A percentile compares a stretch with the other conserved stretches of the same genome.
phyloP scores from a whole-genome alignment of 2,113 vertebrate species.

The Zapornia atra region DNA sequence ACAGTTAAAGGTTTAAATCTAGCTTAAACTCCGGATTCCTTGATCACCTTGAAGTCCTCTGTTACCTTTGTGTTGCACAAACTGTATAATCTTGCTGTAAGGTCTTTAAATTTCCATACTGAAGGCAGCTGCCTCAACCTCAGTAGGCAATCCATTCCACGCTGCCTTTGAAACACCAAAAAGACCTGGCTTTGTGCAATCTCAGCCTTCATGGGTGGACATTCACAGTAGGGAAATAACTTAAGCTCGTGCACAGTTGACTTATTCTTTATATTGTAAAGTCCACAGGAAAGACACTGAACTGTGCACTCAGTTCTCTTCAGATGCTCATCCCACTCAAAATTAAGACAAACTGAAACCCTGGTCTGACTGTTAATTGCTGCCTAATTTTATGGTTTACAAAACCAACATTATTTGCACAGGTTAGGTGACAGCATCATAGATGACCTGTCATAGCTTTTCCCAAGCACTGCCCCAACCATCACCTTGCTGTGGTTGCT shows the following conservation, averaged over 20 bases:
- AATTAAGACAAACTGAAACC: neutral
- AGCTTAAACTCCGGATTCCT: neutral
- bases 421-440: neutral
- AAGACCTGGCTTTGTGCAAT: neutral
- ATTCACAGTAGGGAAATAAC: neutral
- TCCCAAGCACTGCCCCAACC: neutral
- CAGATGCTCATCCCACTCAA: neutral
- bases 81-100: constrained; percentile 20
- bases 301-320: fast-evolving
- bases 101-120: constrained; percentile 8
- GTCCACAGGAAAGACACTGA: neutral
- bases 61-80: neutral
- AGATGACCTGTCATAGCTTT: neutral
- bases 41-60: constrained; percentile 12
- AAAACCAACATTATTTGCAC: neutral
- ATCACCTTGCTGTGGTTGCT: fast-evolving
- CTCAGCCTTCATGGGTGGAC: neutral
- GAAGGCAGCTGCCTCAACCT: neutral
- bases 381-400: neutral
- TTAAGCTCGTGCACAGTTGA: neutral
- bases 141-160: neutral
- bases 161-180: neutral
- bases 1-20: neutral
- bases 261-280: neutral
- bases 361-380: neutral